Evolutionary conservation across 2,797 vertebrate genomes (phyloP).

Genomic region (Odontamblyopus lacepedii): DNA sequence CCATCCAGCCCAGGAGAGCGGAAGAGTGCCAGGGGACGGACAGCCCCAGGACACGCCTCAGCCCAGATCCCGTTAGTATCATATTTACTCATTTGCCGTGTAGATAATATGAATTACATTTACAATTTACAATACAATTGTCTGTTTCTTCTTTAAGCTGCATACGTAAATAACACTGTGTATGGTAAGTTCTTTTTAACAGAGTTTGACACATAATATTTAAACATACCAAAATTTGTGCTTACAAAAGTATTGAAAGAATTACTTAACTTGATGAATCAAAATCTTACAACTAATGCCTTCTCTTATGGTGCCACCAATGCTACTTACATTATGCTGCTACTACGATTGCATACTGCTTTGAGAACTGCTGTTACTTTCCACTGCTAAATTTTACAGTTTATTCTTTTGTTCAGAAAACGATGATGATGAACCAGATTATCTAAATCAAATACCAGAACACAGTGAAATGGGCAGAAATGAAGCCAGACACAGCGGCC

Average conservation of each 20-base stretch:
- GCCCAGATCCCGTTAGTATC: background rate
- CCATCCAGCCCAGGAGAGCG: background rate
- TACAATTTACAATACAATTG: background rate
- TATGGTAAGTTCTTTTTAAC: conserved; percentile 50
- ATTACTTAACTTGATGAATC: background rate
- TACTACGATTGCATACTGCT: too few relatives aligned
- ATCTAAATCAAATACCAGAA: background rate
- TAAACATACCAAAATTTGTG: background rate
- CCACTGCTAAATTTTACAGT: background rate
- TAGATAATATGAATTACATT: background rate
- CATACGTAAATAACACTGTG: conserved; percentile 13
- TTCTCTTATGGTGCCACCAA: background rate
- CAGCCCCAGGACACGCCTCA: conserved; percentile 21
- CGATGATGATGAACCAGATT: conserved; percentile 15
- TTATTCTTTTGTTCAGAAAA: conserved; percentile 51
- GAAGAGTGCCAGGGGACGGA: background rate
- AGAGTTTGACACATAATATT: background rate
- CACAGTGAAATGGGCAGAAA: background rate
- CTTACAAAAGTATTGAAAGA: background rate
- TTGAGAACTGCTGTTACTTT: background rate
- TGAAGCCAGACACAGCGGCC: conserved; percentile 16
- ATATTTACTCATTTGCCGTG: background rate
- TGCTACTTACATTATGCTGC: background rate
- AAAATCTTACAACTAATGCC: background rate
- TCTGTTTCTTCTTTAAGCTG: conserved; percentile 30